phyloP scores from a whole-genome alignment of 2,113 vertebrate species.

The Corythaeola cristata region DNA sequence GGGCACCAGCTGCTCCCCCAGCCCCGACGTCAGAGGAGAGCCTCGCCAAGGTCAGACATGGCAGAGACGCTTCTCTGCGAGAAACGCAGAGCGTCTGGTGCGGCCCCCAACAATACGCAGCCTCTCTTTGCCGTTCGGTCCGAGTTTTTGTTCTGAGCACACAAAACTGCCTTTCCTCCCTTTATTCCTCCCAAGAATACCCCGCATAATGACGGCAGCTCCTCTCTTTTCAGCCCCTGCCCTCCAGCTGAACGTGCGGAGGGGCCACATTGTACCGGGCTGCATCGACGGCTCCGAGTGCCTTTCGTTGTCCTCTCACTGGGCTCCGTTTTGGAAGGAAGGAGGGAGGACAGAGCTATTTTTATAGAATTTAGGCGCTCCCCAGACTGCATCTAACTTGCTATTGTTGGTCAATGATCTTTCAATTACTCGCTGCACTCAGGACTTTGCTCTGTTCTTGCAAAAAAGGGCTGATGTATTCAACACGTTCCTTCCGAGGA shows the following conservation, averaged over 20 bases:
- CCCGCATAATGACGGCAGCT: background rate
- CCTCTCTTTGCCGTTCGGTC: background rate
- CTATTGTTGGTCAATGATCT: slow-evolving; percentile 14
- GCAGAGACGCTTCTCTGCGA: background rate
- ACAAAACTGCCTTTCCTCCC: background rate
- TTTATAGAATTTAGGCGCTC: background rate
- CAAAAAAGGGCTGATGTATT: background rate
- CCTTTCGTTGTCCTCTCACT: background rate
- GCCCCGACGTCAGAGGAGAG: background rate
- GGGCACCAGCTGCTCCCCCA: background rate
- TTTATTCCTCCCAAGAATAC: slow-evolving; percentile 3
- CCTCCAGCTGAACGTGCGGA: background rate
- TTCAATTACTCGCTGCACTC: background rate
- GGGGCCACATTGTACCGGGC: background rate
- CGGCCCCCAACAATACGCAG: background rate
- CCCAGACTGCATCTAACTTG: background rate
- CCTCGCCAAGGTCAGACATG: background rate
- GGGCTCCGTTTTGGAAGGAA: background rate
- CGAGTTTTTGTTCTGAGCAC: background rate
- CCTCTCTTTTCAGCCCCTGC: background rate
- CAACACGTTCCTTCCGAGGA: background rate
- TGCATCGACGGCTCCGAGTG: background rate
- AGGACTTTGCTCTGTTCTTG: background rate
- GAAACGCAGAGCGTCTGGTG: background rate
- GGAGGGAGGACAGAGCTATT: background rate